phyloP scores from a whole-genome alignment of 2,888 invertebrate species.

The Lottia gigantea region DNA sequence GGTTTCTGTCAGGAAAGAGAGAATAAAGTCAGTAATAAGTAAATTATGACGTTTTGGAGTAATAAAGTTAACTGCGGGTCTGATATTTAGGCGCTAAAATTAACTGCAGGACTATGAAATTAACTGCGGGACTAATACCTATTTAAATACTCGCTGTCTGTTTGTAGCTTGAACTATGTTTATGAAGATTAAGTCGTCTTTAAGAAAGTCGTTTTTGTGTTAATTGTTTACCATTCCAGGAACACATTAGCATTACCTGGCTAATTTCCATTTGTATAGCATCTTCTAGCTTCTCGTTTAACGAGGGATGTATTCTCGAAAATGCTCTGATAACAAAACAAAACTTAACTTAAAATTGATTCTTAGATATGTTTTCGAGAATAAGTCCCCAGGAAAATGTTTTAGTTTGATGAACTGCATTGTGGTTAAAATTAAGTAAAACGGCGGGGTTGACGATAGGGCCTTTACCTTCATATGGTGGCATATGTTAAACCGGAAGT shows the following conservation, averaged over 20 bases:
- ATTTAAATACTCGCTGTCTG: not conserved
- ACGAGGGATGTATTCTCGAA: too few species aligned
- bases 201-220: not conserved
- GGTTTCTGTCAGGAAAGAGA: not conserved
- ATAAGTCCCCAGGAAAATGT: too few species aligned
- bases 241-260: not conserved
- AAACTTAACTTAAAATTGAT: too few species aligned
- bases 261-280: not conserved
- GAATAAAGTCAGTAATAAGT: not conserved
- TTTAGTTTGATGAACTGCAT: too few species aligned
- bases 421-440: too few species aligned
- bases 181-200: constrained; percentile 1
- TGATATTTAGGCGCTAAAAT: not conserved
- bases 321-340: too few species aligned
- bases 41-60: not conserved
- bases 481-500: too few species aligned
- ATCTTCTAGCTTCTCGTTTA: too few species aligned
- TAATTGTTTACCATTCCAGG: not conserved
- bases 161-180: not conserved
- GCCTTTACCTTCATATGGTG: too few species aligned
- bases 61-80: constrained; percentile 1
- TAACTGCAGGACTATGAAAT: not conserved
- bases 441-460: too few species aligned
- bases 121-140: not conserved
- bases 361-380: too few species aligned